phyloP scores from a whole-genome alignment of 2,113 vertebrate genomes.

The Sardina pilchardus region DNA sequence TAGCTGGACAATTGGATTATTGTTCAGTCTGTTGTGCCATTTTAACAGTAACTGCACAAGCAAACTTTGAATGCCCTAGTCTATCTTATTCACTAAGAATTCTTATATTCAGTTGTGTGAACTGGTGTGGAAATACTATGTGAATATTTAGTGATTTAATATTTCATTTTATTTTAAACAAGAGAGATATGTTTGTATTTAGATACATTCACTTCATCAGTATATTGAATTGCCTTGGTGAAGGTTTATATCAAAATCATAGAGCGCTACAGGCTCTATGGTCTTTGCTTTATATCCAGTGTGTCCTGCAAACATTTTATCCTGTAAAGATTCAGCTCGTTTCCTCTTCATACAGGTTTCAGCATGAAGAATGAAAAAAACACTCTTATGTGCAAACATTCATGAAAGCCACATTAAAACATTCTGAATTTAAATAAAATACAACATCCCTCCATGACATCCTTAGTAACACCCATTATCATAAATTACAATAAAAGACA shows the following conservation, averaged over 20 bases:
- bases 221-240: constrained; percentile 58
- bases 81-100: not conserved
- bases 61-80: too few relatives aligned
- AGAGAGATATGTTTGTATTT: constrained; percentile 77
- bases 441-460: not conserved
- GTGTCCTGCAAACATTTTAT: constrained; percentile 54
- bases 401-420: not conserved
- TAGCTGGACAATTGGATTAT: too few relatives aligned
- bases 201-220: constrained; percentile 90
- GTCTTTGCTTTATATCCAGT: too few relatives aligned
- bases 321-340: not conserved
- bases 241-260: constrained; percentile 34
- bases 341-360: constrained; percentile 28
- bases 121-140: not conserved
- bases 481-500: not conserved
- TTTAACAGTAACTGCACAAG: too few relatives aligned
- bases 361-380: not conserved
- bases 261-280: too few relatives aligned
- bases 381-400: not conserved
- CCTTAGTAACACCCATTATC: not conserved
- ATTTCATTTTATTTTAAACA: constrained; percentile 60
- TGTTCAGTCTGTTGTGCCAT: too few relatives aligned
- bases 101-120: not conserved
- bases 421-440: not conserved
- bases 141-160: constrained; percentile 40